phyloP scores from a whole-genome alignment of 1,140 invertebrate species.

The Vanessa atalanta region DNA sequence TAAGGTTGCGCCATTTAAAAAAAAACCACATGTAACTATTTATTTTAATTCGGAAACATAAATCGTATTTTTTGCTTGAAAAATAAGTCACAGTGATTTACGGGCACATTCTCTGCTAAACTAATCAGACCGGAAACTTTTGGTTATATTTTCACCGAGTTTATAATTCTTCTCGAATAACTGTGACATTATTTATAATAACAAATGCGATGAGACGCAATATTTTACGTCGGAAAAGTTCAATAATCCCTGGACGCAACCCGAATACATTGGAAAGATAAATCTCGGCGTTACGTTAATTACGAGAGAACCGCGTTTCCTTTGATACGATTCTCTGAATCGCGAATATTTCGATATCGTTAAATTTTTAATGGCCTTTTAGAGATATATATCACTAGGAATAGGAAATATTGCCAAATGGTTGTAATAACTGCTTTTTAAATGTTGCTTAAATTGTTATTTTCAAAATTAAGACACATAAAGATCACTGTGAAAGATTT shows the following conservation, averaged over 20 bases:
- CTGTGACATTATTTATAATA: conserved; percentile 12
- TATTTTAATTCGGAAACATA: conserved; percentile 6
- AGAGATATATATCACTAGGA: too few species aligned
- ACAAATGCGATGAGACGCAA: neutral
- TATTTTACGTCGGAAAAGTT: conserved; percentile 3
- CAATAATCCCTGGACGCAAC: conserved; percentile 1
- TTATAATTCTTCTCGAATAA: neutral
- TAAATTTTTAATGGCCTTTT: too few species aligned
- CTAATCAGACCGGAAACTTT: conserved; percentile 12
- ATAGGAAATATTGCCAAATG: too few species aligned
- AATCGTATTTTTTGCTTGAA: neutral
- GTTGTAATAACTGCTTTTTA: too few species aligned
- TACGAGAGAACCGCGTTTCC: neutral
- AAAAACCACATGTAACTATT: neutral
- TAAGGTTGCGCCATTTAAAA: neutral
- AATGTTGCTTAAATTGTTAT: too few species aligned
- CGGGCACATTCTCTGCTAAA: conserved; percentile 1
- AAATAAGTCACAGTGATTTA: conserved; percentile 16
- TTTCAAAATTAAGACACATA: too few species aligned
- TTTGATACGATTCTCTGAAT: conserved; percentile 5
- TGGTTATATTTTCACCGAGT: neutral
- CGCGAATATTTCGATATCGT: too few species aligned
- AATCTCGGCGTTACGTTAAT: conserved; percentile 8
- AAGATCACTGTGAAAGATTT: too few species aligned
- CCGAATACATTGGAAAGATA: neutral